These are phyloP conservation scores for Epinephelus cyanopodus DNA, from an alignment of 2,113 vertebrate species.

Conservation along the genomic window DNA sequence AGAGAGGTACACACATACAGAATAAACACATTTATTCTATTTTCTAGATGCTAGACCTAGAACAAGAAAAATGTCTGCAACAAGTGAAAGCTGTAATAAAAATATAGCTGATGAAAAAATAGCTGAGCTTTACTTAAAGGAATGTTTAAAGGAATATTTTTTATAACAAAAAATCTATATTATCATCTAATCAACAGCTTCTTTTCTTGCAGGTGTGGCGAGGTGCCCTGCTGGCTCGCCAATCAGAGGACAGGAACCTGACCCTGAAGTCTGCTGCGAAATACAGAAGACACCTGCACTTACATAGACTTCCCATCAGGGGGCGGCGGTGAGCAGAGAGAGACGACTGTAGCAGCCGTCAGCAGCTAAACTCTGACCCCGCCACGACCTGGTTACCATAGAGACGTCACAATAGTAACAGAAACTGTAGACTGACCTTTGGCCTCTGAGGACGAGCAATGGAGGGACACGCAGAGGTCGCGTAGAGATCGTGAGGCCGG, in stretches of 20 bases:
- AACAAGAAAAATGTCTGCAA: no score
- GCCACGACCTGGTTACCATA: conserved; percentile 42
- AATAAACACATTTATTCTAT: no score
- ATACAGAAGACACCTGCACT: conserved; percentile 30
- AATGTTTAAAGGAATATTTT: no score
- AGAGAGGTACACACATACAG: conserved; percentile 52
- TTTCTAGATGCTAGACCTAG: no score
- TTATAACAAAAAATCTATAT: no score
- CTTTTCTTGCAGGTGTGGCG: conserved; percentile 60
- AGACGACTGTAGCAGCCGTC: neutral
- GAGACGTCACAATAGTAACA: conserved; percentile 49
- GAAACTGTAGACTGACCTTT: conserved; percentile 33
- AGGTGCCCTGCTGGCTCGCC: conserved; percentile 72
- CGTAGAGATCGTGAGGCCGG: neutral
- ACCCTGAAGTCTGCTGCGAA: conserved; percentile 18
- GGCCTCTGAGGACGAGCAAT: conserved; percentile 11
- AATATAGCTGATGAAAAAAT: no score
- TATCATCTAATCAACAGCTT: no score
- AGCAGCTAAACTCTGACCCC: conserved; percentile 25
- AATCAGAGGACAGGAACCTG: conserved; percentile 74
- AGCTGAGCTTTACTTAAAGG: no score
- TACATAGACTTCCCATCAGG: conserved; percentile 36
- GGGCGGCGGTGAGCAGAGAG: neutral
- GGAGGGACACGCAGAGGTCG: neutral
- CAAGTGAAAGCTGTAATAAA: no score